A percentile compares a stretch with the other conserved stretches of the same genome.
phyloP scores from a whole-genome alignment of 92 coral and sea anemone genomes.

The Porites evermanni region DNA sequence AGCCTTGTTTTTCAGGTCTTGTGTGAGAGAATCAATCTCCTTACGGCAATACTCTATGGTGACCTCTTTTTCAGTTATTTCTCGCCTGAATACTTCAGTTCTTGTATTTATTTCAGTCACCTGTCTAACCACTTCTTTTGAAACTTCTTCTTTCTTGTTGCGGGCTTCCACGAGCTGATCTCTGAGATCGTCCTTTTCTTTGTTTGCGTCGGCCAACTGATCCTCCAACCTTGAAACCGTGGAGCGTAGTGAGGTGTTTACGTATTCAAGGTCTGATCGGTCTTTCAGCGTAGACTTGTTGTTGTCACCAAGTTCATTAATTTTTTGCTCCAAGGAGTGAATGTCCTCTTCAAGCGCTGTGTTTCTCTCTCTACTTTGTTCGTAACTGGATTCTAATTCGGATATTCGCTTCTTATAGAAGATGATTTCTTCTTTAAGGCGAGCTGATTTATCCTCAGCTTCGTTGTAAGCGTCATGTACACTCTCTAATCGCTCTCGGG shows the following conservation, averaged over 20 bases:
- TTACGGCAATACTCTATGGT: conserved; percentile 82
- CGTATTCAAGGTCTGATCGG: conserved; percentile 63
- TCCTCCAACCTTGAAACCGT: conserved; percentile 76
- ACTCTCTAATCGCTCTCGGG: conserved; percentile 69
- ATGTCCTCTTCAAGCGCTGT: conserved; percentile 69
- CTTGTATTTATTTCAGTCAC: conserved; percentile 74
- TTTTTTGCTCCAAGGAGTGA: conserved; percentile 38
- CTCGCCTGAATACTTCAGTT: conserved; percentile 78
- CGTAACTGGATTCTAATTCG: conserved; percentile 79
- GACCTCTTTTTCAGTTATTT: conserved; percentile 78
- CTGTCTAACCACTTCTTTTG: conserved; percentile 65
- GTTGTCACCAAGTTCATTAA: conserved; percentile 57
- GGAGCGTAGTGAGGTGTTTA: conserved; percentile 60
- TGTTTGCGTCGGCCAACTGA: conserved; percentile 68
- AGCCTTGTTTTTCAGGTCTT: conserved; percentile 77
- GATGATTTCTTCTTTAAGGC: conserved; percentile 76
- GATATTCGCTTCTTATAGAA: conserved; percentile 73
- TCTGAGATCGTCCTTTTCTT: conserved; percentile 77
- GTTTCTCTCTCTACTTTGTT: conserved; percentile 64
- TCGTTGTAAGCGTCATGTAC: conserved; percentile 68
- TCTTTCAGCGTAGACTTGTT: conserved; percentile 59
- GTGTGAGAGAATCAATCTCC: conserved; percentile 73
- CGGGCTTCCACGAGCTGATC: conserved; percentile 70
- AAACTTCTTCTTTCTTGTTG: conserved; percentile 74
- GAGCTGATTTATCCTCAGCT: conserved; percentile 65